Evolutionary conservation across 2,797 vertebrate species (phyloP), one percentile per base, ranked within the genome.

Genomic region (Odontamblyopus rebecca): DNA sequence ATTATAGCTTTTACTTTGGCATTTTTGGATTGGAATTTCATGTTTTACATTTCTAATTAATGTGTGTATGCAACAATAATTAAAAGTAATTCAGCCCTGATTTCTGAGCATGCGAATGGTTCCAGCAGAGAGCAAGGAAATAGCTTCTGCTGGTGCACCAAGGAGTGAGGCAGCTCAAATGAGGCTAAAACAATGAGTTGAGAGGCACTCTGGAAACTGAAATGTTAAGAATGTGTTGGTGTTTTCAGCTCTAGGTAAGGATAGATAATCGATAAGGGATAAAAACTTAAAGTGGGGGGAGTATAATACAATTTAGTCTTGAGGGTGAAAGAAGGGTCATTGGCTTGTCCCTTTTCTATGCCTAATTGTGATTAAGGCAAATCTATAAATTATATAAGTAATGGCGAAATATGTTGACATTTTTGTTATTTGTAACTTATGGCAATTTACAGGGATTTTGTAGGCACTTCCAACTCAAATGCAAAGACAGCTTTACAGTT

Each of bases 101-200:
- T n/a, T 23, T 54, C n/a, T 54, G 53, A 53, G 19, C 3, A 4
- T 48, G 44, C 3, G 1, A 48, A 48, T 48, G 44, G 44, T 48
- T 48, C 44, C 13, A 48, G 13, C 44, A 48, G 44, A 15, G 44
- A 4, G 9, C 41, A 44, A 44, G 2, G 12, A 44, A 44, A 13
- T 44, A 13, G 44, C 51, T 53, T 53, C 53, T 9, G 53, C 53
- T n/a, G 51, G 5, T 53, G 51, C 51, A 8, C 19, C 2, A 19
- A 54, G 54, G 54, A 57, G 54, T 57, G 54, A 57, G 54, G n/a
- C 23, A 57, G 54, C 27, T 57, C 54, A 57, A 27, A 57, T 57
- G 53, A 57, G 54, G 54, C 23, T n/a, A 23, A 13, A 57, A 26
- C 54, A 48, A 15, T 48, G 44, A 4, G 44, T 48, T 48, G 3